Evolutionary conservation across 1,140 invertebrate genomes (phyloP), one percentile per base, ranked within the genome.

Genomic region (Lordiphosa stackelbergi): DNA sequence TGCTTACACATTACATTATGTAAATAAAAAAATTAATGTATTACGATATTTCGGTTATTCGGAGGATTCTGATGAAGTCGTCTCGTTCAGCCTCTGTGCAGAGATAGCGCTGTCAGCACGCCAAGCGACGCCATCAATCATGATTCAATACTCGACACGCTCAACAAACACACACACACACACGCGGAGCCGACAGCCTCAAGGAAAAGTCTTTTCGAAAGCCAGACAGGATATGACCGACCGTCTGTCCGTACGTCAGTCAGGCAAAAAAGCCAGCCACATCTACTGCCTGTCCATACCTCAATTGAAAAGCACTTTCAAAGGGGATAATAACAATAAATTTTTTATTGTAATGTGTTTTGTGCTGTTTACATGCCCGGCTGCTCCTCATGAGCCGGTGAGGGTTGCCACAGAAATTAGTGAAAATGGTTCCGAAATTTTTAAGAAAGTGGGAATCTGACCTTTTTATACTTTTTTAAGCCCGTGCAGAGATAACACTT

Each of bases 341-440:
- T 81, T 68, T 81, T 81, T 81, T 81, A 81, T 81, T 81, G 75
- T 81, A 72, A 81, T 81, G 71, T 81, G 71, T 56, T 73, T 83
- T 72, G 68, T 68, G 83, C 65, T 81, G 75, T 83, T 81, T 81
- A 81, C 77, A 83, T 69, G 77, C 56, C 28, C 53, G 53, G 66
- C 59, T 70, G 71, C 45, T 62, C 63, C 57, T 70, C 38, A 45
- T 55, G 16, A 71, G 58, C 12, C 52, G 42, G 11, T 52, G 66
- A 69, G 66, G 75, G 48, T 0, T 0, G 61, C 10, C 49, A 6
- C 2, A 37, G 5, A 1, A 37, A 8, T 55, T 61, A 9, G 4
- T 19, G 19, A 19, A 2, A 19, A 2, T 19, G 19, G 19, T 19
- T 19, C 19, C 19, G 3, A 19, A 19, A 3, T 3, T 2, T 19